Evolutionary conservation across 2,888 invertebrate species (phyloP).

Genomic region (Caenorhabditis imperialis): DNA sequence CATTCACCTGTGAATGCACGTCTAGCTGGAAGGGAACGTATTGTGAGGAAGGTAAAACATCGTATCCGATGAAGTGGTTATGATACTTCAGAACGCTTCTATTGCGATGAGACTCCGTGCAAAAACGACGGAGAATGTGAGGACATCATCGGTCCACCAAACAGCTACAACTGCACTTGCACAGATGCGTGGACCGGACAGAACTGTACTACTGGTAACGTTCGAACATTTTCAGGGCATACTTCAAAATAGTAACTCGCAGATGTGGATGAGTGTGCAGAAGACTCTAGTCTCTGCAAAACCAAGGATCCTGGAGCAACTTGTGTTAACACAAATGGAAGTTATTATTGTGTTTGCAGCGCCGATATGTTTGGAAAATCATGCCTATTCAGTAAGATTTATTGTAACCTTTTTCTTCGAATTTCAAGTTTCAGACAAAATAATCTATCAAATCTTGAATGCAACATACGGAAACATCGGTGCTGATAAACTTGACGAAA

Average conservation of each 20-base stretch:
- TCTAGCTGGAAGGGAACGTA: conserved; percentile 25
- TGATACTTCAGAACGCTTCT: conserved; percentile 35
- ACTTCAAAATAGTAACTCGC: neutral
- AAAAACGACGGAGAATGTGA: conserved; percentile 50
- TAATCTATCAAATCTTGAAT: conserved; percentile 50
- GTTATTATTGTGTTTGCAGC: conserved; percentile 48
- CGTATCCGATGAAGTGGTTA: too few relatives aligned
- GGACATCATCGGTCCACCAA: conserved; percentile 46
- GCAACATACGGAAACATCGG: conserved; percentile 43
- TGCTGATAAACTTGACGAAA: conserved; percentile 41
- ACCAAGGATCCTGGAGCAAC: conserved; percentile 44
- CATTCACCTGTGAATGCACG: conserved; percentile 43
- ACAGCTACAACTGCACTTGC: conserved; percentile 50
- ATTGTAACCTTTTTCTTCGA: too few relatives aligned
- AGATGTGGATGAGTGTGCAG: conserved; percentile 51
- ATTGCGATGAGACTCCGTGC: conserved; percentile 44
- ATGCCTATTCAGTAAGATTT: conserved; percentile 32
- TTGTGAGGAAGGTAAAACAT: conserved; percentile 33
- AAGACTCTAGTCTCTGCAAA: conserved; percentile 39
- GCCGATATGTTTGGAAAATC: conserved; percentile 40
- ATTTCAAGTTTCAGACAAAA: conserved; percentile 43
- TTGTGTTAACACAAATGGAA: conserved; percentile 50
- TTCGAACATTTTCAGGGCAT: neutral
- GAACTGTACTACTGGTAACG: conserved; percentile 31
- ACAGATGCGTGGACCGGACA: conserved; percentile 38